Conservation (phyloP, 2,888 invertebrate species). For the Parnassius orleans region DNA sequence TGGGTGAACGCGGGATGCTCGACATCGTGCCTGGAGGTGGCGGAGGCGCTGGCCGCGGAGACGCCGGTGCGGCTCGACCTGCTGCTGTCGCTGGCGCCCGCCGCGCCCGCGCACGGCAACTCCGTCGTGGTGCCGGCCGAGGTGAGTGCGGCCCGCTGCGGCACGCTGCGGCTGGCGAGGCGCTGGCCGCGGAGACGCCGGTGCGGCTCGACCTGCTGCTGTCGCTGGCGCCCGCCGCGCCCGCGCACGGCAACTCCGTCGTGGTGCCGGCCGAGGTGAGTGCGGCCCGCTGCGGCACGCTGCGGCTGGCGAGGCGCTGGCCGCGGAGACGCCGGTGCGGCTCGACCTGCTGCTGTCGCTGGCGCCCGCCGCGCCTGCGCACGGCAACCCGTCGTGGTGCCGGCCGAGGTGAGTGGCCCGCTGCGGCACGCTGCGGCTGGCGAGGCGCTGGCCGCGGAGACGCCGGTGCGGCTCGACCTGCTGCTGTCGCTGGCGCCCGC, state of each 20-base stretch:
- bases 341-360: constrained; percentile 92
- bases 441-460: constrained; percentile 87
- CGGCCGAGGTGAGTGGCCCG: constrained; percentile 59
- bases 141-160: constrained; percentile 36
- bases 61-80: constrained; percentile 94
- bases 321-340: constrained; percentile 94
- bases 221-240: constrained; percentile 91
- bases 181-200: constrained; percentile 92
- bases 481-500: constrained; percentile 92
- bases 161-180: no score
- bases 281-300: neutral
- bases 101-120: constrained; percentile 87
- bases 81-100: constrained; percentile 91
- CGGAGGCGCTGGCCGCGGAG: constrained; percentile 93
- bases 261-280: constrained; percentile 82
- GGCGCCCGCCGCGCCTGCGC: constrained; percentile 89
- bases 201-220: constrained; percentile 92
- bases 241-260: constrained; percentile 87
- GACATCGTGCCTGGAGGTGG: constrained; percentile 90
- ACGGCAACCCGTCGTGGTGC: constrained; percentile 86
- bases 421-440: no score
- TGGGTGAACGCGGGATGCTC: constrained; percentile 96
- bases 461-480: constrained; percentile 93
- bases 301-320: constrained; percentile 63
- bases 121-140: constrained; percentile 85